phyloP scores from a whole-genome alignment of 2,888 invertebrate species.

The Caprella mutica region DNA sequence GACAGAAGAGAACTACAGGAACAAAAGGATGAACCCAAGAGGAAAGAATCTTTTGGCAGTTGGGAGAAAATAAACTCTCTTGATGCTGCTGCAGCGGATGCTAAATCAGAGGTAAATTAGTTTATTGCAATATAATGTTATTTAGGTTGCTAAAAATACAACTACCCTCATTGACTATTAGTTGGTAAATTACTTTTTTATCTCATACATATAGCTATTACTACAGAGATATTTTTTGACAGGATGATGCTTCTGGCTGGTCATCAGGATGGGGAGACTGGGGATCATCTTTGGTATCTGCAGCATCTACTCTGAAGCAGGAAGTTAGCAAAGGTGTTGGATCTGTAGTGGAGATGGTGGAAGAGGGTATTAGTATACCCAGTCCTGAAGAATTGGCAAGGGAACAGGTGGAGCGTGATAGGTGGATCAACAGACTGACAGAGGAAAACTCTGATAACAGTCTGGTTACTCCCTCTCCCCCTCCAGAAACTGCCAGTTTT shows the following conservation, averaged over 20 bases:
- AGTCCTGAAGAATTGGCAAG: constrained; percentile 65
- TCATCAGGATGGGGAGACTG: constrained; percentile 55
- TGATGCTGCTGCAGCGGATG: no score
- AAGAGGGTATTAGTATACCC: constrained; percentile 70
- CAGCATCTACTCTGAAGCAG: constrained; percentile 62
- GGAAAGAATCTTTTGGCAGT: neutral
- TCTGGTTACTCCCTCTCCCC: no score
- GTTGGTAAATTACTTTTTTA: no score
- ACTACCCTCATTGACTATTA: no score
- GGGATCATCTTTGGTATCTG: constrained; percentile 62
- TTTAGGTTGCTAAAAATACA: no score
- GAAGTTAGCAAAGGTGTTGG: constrained; percentile 70
- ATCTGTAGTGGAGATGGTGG: constrained; percentile 54
- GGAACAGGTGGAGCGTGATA: constrained; percentile 38
- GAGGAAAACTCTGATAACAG: neutral
- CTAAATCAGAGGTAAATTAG: no score
- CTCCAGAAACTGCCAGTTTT: no score
- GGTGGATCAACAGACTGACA: neutral
- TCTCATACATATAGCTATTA: no score
- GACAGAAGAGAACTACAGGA: neutral
- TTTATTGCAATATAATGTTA: no score
- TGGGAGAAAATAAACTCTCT: neutral
- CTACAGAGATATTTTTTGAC: no score
- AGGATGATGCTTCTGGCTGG: constrained; percentile 13
- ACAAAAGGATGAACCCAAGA: neutral